Evolutionary conservation across 2,888 invertebrate genomes (phyloP).

Genomic region (Scrobipalpa atriplicella): DNA sequence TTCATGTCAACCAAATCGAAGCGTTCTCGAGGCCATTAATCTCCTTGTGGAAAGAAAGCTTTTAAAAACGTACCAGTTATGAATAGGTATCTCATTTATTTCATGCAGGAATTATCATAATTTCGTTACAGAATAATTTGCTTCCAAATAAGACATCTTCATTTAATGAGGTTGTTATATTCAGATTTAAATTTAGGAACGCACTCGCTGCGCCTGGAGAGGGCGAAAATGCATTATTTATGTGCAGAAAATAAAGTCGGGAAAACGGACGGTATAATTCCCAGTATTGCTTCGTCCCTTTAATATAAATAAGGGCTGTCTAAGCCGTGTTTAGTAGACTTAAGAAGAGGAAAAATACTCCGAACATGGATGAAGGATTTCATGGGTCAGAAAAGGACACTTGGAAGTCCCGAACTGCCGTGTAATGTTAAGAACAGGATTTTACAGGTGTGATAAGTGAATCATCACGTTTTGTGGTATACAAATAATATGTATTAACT

Average conservation of each 20-base stretch:
- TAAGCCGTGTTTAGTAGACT: conserved; percentile 64
- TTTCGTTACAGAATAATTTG: not conserved
- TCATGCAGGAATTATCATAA: not conserved
- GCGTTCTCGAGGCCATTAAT: conserved; percentile 16
- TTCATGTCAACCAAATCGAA: conserved; percentile 23
- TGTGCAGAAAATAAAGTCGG: conserved; percentile 44
- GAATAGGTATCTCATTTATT: not conserved
- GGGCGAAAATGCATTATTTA: conserved; percentile 44
- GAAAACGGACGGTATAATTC: conserved; percentile 47
- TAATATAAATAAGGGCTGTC: conserved; percentile 55
- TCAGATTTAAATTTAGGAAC: conserved; percentile 33
- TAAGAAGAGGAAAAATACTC: conserved; percentile 58
- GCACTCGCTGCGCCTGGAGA: conserved; percentile 34
- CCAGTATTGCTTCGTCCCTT: conserved; percentile 48
- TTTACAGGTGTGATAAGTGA: not conserved
- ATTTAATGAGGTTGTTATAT: conserved; percentile 12
- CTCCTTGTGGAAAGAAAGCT: conserved; percentile 17
- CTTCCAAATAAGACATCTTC: not conserved
- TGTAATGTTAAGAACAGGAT: not conserved
- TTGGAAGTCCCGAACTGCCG: not conserved
- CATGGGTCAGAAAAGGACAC: conserved; percentile 48
- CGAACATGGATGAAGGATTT: not conserved
- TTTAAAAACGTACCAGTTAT: not conserved
- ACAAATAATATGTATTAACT: too few relatives aligned
- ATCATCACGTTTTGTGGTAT: too few relatives aligned